phyloP scores from a whole-genome alignment of 2,797 vertebrate species.

The Ateles fusciceps region DNA sequence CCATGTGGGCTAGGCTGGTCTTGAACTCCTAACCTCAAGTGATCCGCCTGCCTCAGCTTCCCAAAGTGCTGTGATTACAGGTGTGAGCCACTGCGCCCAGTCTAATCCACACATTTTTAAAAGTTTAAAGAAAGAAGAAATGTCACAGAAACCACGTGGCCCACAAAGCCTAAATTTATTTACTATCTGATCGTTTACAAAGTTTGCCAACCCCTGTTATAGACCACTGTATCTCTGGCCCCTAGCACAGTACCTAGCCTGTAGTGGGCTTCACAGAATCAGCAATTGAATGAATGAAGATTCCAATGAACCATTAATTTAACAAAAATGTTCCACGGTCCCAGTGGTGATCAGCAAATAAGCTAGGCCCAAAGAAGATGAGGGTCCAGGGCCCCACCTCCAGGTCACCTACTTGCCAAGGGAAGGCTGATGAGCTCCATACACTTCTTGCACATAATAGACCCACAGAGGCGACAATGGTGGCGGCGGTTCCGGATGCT shows the following conservation, averaged over 20 bases:
- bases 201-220: neutral
- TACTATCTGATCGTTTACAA: neutral
- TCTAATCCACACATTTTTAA: neutral
- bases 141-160: neutral
- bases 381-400: neutral
- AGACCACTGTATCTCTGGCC: neutral
- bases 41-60: neutral
- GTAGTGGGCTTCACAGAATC: neutral
- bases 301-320: neutral
- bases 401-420: constrained; percentile 89
- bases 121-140: neutral
- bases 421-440: constrained; percentile 93
- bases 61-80: neutral
- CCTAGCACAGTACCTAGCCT: neutral
- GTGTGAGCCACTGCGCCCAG: neutral
- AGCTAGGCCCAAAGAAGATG: neutral
- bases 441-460: constrained; percentile 98
- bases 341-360: neutral
- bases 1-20: neutral
- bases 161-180: neutral
- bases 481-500: constrained; percentile 95
- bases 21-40: neutral
- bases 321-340: neutral
- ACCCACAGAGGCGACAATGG: constrained; percentile 98
- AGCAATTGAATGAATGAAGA: neutral